Evolutionary conservation across 2,888 invertebrate genomes (phyloP), one percentile per base, ranked within the genome.

Genomic region (Troglohyphantes excavatus): DNA sequence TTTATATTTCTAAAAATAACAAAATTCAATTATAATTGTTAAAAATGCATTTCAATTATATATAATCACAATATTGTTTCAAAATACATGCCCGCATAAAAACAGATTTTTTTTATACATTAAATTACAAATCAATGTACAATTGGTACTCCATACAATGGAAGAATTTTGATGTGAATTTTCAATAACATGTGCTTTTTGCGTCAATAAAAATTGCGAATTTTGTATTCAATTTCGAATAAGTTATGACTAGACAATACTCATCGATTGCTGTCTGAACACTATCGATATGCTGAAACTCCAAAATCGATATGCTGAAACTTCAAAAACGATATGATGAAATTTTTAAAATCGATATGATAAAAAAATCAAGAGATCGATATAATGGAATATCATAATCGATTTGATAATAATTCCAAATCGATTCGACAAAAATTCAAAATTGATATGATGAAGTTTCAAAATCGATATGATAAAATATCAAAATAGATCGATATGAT

Each of bases 241-340:
- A 29, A 67, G 17, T 72, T 73, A 29, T 79, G 86, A 86, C 86
- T 86, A 86, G 86, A 86, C 9, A 29, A 27, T 2, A 86, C 86
- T 86, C 86, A 86, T 86, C 86, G 29, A 46, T 23, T 11, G 39
- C 23, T 53, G 26, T 39, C 17, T 65, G 65, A 39, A 78, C 78
- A 65, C 63, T 23, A 43, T 43, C 13, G 29, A 17, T 53, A 53
- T n/a, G 13, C 53, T 53, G 39, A 39, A 39, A 39, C 13, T 39
- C 13, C 13, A 7, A 39, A 39, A 39, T 39, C 39, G 39, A 39
- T 6, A 39, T 39, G 9, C 3, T 39, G 6, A 9, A 39, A 39
- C 9, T 6, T 39, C 39, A 9, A 39, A 39, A 6, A 6, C 39
- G 6, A 39, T 39, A 3, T 6, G 9, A 39, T 39, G n/a, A 39